A percentile compares a stretch with the other conserved stretches of the same genome.
These are phyloP conservation scores for Halesus radiatus DNA, from an alignment of 1,140 invertebrate genomes.

Conservation along the genomic window DNA sequence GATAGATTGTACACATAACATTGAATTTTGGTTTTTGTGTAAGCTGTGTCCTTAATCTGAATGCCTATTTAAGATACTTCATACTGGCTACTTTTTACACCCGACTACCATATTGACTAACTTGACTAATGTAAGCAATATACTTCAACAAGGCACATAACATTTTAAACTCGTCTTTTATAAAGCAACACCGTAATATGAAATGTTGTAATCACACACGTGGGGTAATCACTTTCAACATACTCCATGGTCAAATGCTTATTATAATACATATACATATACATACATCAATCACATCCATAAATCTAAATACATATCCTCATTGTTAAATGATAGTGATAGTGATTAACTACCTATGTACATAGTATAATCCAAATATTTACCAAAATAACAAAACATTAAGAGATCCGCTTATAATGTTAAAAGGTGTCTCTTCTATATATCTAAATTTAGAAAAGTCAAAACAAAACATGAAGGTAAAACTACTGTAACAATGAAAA, in stretches of 20 bases:
- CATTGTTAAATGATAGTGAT: background rate
- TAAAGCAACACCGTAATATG: conserved; percentile 50
- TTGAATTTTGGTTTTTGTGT: conserved; percentile 41
- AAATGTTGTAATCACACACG: conserved; percentile 45
- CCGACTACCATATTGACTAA: conserved; percentile 40
- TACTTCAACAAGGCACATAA: conserved; percentile 57
- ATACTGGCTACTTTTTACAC: conserved; percentile 50
- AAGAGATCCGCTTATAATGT: too few relatives aligned
- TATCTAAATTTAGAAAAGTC: too few relatives aligned
- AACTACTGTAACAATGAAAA: too few relatives aligned
- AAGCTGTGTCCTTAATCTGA: conserved; percentile 42
- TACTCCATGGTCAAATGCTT: conserved; percentile 47
- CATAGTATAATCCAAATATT: too few relatives aligned
- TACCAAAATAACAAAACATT: too few relatives aligned
- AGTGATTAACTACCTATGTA: background rate
- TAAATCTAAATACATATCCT: too few relatives aligned
- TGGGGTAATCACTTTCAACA: conserved; percentile 18
- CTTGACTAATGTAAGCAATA: conserved; percentile 54
- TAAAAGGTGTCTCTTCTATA: too few relatives aligned
- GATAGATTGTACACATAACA: conserved; percentile 27
- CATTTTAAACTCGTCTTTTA: conserved; percentile 57
- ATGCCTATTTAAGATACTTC: conserved; percentile 35
- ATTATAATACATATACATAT: conserved; percentile 20
- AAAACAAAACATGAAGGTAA: too few relatives aligned
- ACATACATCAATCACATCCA: too few relatives aligned